Evolutionary conservation across 2,113 vertebrate genomes (phyloP).

Genomic region (Jacana jacana): DNA sequence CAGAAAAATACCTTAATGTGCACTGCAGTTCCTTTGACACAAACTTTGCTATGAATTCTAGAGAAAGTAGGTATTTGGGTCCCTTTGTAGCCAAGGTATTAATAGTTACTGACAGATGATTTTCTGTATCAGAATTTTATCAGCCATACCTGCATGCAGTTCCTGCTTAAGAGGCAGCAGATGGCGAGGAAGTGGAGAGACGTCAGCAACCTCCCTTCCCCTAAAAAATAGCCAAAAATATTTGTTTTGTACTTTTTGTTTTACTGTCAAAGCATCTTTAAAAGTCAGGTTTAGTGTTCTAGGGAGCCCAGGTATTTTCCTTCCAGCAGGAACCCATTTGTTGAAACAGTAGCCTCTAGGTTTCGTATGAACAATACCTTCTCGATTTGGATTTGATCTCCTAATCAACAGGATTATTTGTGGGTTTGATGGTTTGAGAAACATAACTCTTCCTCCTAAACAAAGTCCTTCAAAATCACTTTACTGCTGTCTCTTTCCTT

Average conservation of each 20-base stretch:
- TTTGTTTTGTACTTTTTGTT: neutral
- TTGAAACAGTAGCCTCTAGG: neutral
- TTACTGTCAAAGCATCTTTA: neutral
- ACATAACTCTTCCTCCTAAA: neutral
- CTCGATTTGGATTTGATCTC: neutral
- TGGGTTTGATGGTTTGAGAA: neutral
- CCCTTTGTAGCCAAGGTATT: neutral
- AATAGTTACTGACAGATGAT: neutral
- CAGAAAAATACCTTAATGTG: neutral
- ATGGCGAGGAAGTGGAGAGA: neutral
- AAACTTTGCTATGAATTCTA: neutral
- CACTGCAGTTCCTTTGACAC: neutral
- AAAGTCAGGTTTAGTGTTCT: neutral
- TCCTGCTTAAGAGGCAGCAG: neutral
- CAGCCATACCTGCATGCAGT: neutral
- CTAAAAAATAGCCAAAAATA: neutral
- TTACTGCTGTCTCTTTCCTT: neutral
- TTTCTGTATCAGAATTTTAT: no score
- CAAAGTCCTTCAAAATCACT: neutral
- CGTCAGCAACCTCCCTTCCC: neutral
- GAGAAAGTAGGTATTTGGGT: neutral
- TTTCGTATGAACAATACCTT: neutral
- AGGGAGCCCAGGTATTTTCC: neutral
- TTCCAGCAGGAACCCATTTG: neutral
- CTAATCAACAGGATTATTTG: neutral